Conservation (phyloP, 2,113 vertebrate species). For the Syrrhaptes paradoxus region DNA sequence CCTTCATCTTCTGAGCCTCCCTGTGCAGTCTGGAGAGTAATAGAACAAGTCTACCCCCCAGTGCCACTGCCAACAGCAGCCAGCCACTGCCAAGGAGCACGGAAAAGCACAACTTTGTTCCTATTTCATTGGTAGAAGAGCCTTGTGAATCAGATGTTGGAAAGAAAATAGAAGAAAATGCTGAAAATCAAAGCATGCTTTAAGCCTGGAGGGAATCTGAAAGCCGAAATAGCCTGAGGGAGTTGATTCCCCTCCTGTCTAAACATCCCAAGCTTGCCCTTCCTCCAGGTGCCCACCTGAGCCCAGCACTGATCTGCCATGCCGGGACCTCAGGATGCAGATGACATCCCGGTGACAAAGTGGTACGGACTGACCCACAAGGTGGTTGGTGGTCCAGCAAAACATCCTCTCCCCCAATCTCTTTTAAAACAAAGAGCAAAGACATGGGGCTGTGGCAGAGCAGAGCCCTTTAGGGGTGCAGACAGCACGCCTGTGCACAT, state of each 20-base stretch:
- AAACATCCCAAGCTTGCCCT: not conserved
- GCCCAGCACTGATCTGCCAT: not conserved
- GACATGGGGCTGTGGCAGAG: rapidly evolving
- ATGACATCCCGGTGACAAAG: not conserved
- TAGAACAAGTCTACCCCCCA: not conserved
- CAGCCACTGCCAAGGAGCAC: not conserved
- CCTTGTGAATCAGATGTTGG: not conserved
- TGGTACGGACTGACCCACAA: rapidly evolving
- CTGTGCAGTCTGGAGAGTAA: not conserved
- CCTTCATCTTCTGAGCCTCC: not conserved
- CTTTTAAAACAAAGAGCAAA: not conserved
- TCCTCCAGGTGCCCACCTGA: not conserved
- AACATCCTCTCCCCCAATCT: rapidly evolving
- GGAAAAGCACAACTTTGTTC: not conserved
- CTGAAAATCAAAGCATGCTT: not conserved
- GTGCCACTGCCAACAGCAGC: not conserved
- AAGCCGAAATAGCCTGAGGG: not conserved
- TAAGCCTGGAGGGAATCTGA: not conserved
- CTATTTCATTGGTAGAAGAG: not conserved
- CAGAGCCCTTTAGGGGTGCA: not conserved
- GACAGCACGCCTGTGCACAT: not conserved
- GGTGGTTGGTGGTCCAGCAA: not conserved
- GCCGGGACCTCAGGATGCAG: not conserved
- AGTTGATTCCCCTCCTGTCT: not conserved
- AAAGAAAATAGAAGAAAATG: not conserved